These are phyloP conservation scores for Pelmatolapia mariae DNA, from an alignment of 2,113 vertebrate genomes.

Conservation along the genomic window DNA sequence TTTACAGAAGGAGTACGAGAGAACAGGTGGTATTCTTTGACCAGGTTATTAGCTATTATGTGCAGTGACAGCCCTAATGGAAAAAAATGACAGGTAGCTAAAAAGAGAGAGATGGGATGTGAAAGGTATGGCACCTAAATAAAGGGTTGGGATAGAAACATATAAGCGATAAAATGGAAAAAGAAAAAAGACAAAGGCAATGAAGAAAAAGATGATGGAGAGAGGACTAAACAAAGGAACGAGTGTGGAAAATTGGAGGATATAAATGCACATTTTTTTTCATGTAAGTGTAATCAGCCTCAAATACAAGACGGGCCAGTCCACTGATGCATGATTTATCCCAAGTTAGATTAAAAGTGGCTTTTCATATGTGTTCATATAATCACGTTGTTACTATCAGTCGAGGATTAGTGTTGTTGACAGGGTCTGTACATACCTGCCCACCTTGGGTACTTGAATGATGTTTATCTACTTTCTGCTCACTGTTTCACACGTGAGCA, in stretches of 20 bases:
- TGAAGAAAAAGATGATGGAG: background rate
- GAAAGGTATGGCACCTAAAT: conserved; percentile 15
- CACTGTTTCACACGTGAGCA: background rate
- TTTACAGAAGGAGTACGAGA: conserved; percentile 15
- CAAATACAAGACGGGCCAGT: background rate
- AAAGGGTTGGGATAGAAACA: conserved; percentile 12
- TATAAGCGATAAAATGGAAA: conserved; percentile 7
- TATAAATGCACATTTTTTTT: background rate
- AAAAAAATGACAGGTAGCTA: conserved; percentile 34
- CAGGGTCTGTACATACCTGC: background rate
- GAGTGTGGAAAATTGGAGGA: background rate
- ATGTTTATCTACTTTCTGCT: background rate
- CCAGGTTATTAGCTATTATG: conserved; percentile 49
- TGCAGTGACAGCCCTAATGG: conserved; percentile 42
- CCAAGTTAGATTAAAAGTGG: background rate
- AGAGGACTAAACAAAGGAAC: background rate
- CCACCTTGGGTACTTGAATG: background rate
- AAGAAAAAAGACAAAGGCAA: conserved; percentile 9
- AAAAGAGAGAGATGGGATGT: conserved; percentile 17
- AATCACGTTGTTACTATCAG: background rate
- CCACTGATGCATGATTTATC: background rate
- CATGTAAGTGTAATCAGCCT: background rate
- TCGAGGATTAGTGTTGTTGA: background rate
- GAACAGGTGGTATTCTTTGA: conserved; percentile 50
- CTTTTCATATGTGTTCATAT: background rate